phyloP scores from a whole-genome alignment of 2,888 invertebrate species.

The Molanna angustata region DNA sequence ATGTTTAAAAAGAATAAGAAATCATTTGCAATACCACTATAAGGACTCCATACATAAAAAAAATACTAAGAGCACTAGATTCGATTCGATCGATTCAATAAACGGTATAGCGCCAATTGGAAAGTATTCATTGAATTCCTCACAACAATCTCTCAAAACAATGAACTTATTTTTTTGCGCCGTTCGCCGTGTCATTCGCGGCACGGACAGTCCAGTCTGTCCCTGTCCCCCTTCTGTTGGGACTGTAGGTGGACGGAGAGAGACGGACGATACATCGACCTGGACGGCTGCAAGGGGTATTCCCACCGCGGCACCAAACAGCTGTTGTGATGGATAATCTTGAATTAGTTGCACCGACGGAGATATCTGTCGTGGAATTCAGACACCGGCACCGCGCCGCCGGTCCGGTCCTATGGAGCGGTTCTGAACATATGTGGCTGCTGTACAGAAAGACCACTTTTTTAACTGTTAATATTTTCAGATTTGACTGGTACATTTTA shows the following conservation, averaged over 20 bases:
- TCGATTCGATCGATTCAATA: too few relatives aligned
- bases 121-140: too few relatives aligned
- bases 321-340: conserved; percentile 3
- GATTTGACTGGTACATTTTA: too few relatives aligned
- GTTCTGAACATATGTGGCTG: not conserved
- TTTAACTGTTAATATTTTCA: not conserved
- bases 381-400: conserved; percentile 1
- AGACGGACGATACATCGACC: not conserved
- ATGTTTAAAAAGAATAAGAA: too few relatives aligned
- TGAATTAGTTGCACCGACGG: conserved; percentile 14
- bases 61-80: too few relatives aligned
- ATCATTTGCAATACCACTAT: too few relatives aligned
- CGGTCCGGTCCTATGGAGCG: too few relatives aligned
- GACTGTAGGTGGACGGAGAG: not conserved
- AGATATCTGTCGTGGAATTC: conserved; percentile 11
- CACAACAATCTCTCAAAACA: too few relatives aligned
- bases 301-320: not conserved
- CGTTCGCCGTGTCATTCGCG: conserved; percentile 1
- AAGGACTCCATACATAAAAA: too few relatives aligned
- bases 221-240: not conserved
- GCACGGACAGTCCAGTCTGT: not conserved
- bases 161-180: too few relatives aligned
- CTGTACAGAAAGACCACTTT: not conserved
- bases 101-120: too few relatives aligned
- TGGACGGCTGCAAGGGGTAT: not conserved